Conservation (phyloP, 2,888 invertebrate genomes). For the Cheiracanthium punctorium region DNA sequence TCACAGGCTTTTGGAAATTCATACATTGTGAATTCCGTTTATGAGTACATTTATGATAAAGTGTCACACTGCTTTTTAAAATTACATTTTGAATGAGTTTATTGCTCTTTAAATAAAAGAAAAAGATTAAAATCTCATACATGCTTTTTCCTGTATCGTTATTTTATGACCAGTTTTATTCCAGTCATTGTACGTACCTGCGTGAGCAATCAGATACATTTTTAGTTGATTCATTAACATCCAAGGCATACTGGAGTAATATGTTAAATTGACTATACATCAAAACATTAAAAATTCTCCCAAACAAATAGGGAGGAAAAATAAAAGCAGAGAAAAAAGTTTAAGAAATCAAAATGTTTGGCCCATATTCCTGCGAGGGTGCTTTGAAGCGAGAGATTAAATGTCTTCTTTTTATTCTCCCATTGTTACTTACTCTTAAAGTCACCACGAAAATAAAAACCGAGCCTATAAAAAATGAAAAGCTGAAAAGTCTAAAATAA, state of each 20-base stretch:
- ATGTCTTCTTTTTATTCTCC: slow-evolving; percentile 63
- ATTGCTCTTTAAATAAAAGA: too few relatives aligned
- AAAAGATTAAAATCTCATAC: too few relatives aligned
- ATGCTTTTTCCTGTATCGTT: too few relatives aligned
- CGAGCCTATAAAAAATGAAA: slow-evolving; percentile 57
- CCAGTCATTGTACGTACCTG: too few relatives aligned
- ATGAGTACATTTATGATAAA: too few relatives aligned
- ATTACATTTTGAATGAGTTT: too few relatives aligned
- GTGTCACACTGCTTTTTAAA: too few relatives aligned
- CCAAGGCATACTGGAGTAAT: background rate
- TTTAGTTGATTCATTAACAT: background rate
- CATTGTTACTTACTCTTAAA: slow-evolving; percentile 67
- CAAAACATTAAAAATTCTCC: background rate
- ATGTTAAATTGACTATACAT: slow-evolving; percentile 9
- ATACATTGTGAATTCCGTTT: too few relatives aligned
- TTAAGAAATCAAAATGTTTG: slow-evolving; percentile 1
- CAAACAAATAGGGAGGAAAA: slow-evolving; percentile 12
- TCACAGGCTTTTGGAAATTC: too few relatives aligned
- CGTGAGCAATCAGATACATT: too few relatives aligned
- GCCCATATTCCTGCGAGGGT: slow-evolving; percentile 63
- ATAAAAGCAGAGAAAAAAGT: background rate
- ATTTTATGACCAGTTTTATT: too few relatives aligned
- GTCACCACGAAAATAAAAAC: slow-evolving; percentile 70
- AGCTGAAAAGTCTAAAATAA: slow-evolving; percentile 67
- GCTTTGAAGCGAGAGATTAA: slow-evolving; percentile 68